Evolutionary conservation across 2,888 invertebrate species (phyloP).

Genomic region (Andrena haemorrhoa): DNA sequence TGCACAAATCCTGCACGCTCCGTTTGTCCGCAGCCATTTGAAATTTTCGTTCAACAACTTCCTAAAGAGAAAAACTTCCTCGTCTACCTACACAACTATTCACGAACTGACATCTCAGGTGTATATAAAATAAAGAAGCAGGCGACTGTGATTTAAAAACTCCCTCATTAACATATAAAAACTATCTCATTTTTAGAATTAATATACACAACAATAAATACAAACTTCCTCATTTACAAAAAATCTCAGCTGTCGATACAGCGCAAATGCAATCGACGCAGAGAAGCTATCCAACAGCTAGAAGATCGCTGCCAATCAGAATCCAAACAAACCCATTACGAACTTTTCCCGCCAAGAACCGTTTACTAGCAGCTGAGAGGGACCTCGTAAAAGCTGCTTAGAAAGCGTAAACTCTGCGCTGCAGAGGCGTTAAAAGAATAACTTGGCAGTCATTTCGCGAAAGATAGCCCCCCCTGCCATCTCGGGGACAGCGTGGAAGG

Average conservation of each 20-base stretch:
- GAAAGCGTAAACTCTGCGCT: slow-evolving; percentile 32
- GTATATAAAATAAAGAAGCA: too few species aligned
- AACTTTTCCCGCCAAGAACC: slow-evolving; percentile 10
- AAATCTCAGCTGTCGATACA: too few species aligned
- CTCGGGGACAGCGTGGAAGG: slow-evolving; percentile 22
- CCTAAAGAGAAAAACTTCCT: not conserved
- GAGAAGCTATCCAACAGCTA: too few species aligned
- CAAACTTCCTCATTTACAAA: too few species aligned
- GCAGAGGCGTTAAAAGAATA: slow-evolving; percentile 9
- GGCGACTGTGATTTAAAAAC: too few species aligned
- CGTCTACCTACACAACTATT: not conserved
- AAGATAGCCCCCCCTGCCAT: not conserved
- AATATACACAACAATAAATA: too few species aligned
- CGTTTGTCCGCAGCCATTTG: not conserved
- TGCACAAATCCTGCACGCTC: not conserved
- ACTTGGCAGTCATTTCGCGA: slow-evolving; percentile 21
- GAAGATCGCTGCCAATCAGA: too few species aligned
- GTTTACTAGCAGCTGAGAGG: not conserved
- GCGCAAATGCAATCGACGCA: too few species aligned
- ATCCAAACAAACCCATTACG: not conserved
- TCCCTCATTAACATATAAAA: too few species aligned
- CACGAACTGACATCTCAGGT: too few species aligned
- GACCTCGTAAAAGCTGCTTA: slow-evolving; percentile 24
- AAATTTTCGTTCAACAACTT: not conserved
- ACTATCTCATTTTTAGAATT: too few species aligned